Evolutionary conservation across 2,888 invertebrate species (phyloP), one percentile per base, ranked within the genome.

Genomic region (Volucella zonaria): DNA sequence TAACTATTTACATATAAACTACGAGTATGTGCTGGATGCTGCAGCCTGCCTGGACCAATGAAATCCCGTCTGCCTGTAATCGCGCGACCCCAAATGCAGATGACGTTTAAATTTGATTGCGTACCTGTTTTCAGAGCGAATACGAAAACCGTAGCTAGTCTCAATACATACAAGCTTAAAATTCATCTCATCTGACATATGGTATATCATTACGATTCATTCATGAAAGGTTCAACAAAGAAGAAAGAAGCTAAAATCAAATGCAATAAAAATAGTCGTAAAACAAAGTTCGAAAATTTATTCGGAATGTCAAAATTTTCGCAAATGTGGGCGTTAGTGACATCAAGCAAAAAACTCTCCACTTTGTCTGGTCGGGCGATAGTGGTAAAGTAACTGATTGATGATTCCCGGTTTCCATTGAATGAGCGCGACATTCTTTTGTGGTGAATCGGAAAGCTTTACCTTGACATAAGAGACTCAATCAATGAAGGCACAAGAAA

Each of bases 81-180:
- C 62, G 52, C 54, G 18, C 31, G 31, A 31, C 45, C n/a, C 43
- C 62, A 70, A 76, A 85, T 81, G 83, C 67, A 80, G 81, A 85
- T 76, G 81, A 82, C 59, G 75, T 81, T 81, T 76, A 76, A 80
- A 75, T 83, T 70, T 75, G 83, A 80, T 80, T 83, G 75, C 85
- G 51, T 56, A 80, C 70, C 56, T 52, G 70, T 64, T 67, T 15
- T 18, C 14, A 42, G 47, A 67, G 56, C 40, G 45, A 56, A 47
- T 66, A 58, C 61, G 23, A 3, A 58, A 11, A 8, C 18, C 31
- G 42, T 70, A 51, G 58, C 31, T 31, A 6, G 9, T 66, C 12
- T 31, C 52, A 18, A 59, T 58, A 14, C 58, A 66, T 51, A 23
- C 52, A 43, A 12, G 31, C 12, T 52, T 12, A 52, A 58, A 14